Base-by-base conservation (phyloP, 2,797 vertebrate genomes). In the Labeo calbasu region DNA sequence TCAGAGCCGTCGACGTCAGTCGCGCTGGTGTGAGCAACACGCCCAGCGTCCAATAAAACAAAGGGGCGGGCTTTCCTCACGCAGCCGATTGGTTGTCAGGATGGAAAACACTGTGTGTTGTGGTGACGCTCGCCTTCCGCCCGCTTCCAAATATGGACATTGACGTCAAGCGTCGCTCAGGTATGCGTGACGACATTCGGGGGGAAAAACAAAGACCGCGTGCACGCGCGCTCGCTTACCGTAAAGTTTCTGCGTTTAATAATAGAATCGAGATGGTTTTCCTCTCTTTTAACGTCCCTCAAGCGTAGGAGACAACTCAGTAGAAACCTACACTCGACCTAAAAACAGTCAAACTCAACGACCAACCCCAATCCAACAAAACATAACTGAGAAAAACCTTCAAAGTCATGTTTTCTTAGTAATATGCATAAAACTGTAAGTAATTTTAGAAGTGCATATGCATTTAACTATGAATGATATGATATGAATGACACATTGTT, bases 71-170 rank as follows among this genome's bases (percentile, higher is more conserved):
- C 46, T 48, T 57, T 53, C 28, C 43, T 23, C 23, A 5, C 0
- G 11, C 21, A 10, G 59, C 9, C 73, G 82, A 90, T 90, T 90
- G 89, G 91, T 53, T 71, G n/a, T 2, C 19, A 50, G 68, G 25
- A 70, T 88, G 87, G 85, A 88, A 88, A 88, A 84, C 71, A 76
- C 73, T 17, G 32, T 25, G 13, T 23, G 46, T 57, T 59, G 7
- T 50, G 25, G n/a, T 70, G 85, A 85, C 79, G 82, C 82, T 79
- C 36, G 17, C 2, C 21, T 90, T 89, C 88, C 88, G 84, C 68
- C 66, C 69, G 81, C 63, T 69, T 82, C 90, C 90, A 85, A 80
- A 89, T 90, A 86, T 66, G 85, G 90, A 88, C n/a, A 87, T 43
- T 85, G 78, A 92, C 88, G 88, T 88, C 77, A 86, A 17, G 19